Conservation (phyloP, 2,888 invertebrate genomes). For the Andrena dorsata region DNA sequence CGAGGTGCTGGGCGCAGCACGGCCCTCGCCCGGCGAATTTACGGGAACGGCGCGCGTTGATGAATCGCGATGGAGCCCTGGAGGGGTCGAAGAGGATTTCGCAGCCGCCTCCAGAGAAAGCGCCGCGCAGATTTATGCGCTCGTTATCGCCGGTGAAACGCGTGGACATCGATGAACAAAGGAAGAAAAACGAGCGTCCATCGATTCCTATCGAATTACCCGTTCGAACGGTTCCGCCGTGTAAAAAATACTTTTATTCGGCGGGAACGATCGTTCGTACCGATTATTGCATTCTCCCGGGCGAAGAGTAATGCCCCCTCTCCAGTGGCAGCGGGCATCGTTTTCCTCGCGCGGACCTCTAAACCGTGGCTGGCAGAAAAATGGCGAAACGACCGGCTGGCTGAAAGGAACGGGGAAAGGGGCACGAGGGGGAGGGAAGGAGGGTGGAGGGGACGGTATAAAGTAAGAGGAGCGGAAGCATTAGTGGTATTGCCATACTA, state of each 20-base stretch:
- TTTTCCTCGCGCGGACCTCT: conserved; percentile 63
- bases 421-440: conserved; percentile 1
- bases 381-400: conserved; percentile 52
- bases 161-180: conserved; percentile 35
- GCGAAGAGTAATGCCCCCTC: conserved; percentile 61
- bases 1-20: conserved; percentile 4
- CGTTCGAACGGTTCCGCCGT: conserved; percentile 38
- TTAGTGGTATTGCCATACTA: conserved; percentile 72
- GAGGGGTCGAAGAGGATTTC: conserved; percentile 6
- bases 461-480: conserved; percentile 66
- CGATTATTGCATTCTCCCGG: conserved; percentile 60
- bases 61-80: conserved; percentile 4
- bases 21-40: neutral
- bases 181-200: conserved; percentile 49
- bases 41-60: conserved; percentile 8
- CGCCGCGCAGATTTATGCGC: conserved; percentile 26
- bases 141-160: conserved; percentile 39
- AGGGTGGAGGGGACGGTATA: conserved; percentile 38
- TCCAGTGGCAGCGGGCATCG: conserved; percentile 50
- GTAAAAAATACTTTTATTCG: conserved; percentile 54
- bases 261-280: conserved; percentile 38
- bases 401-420: conserved; percentile 21
- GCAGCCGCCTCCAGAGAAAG: conserved; percentile 4
- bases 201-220: conserved; percentile 59
- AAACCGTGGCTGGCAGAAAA: conserved; percentile 62